Base-by-base conservation (phyloP, 1,140 invertebrate species). In the Pseudomyrmex sp. region DNA sequence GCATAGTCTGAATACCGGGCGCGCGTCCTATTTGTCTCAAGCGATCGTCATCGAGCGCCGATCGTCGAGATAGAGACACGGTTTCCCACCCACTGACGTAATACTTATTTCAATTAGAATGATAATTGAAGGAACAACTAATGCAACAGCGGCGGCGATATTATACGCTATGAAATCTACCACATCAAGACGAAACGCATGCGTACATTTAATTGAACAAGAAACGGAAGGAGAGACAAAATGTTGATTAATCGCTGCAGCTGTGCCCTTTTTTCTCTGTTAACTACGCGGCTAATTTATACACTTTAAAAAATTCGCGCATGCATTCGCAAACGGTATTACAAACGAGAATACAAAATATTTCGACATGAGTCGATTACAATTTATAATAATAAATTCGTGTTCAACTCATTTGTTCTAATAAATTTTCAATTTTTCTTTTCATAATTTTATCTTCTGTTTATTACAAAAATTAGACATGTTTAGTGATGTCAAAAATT, bases 71-170 rank as follows among this genome's bases (percentile, higher is more conserved):
- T 59, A n/a, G 9, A 70, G 13, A 26, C 35, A 2, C 5, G 20
- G 56, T 4, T 46, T 46, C 35, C 7, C 35, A 35, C 35, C 35
- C 5, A 35, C 23, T 54, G 2, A 48, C 13, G 9, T 56, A 5
- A 68, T 69, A 68, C 18, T 44, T 56, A 69, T 56, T 76, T 76
- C 58, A 54, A 46, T 77, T 61, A 48, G 10, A 15, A 18, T 13
- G n/a, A 44, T 76, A 56, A 9, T 48, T 52, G 52, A 12, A 2
- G 15, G 52, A 58, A 10, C 18, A 69, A 79, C 0, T 69, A 69
- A 69, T 10, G 18, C 26, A 35, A 35, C 35, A n/a, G 9, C 44
- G 18, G 35, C 65, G 9, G n/a, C 5, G 9, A 8, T 23, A 8
- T 4, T 18, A 15, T 8, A 18, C 10, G 18, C 4, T 3, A 0